Base-by-base conservation (phyloP, 2,888 invertebrate species). In the Apeira syringaria region DNA sequence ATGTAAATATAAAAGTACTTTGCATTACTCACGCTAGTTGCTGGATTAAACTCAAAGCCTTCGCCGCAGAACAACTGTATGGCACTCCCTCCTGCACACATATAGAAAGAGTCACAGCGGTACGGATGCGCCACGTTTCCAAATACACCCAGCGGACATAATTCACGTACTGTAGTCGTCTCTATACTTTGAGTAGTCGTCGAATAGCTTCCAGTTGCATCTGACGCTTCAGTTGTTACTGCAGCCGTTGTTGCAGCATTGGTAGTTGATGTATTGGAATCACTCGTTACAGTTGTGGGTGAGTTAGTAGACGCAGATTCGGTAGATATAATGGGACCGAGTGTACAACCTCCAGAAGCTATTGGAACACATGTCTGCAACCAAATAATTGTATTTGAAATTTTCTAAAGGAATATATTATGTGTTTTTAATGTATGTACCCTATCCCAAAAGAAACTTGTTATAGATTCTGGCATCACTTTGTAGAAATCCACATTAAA, bases 101-200 rank as follows among this genome's bases (percentile, higher is more conserved):
- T 56, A 32, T 53, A 75, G 47, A 72, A 79, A 0, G 63, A 53
- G 10, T 68, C 53, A 28, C 79, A 80, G 1, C 34, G 18, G 2
- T 54, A 44, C 0, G 77, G 74, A 34, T 80, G 71, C 0, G 76
- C 59, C 0, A 74, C 47, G 5, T 69, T 69, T 0, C 72, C 74
- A 11, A 65, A 61, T 0, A 45, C 33, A 0, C 64, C 69, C 1
- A 56, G 18, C 0, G 68, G 64, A 26, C 75, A 77, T 1, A 68
- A 31, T 3, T 33, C 35, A 2, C 26, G 17, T 3, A 27, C 10
- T 20, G 47, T 45, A 2, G 53, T 52, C 3, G 50, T 43, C 27
- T 40, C 36, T 20, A 20, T 3, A 2, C 11, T n/a, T 15, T 17
- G 25, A n/a, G 26, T 24, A 1, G 20, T n/a, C 22, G 26, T 24